Conservation (phyloP, 2,797 vertebrate species). For the Tinamus major region DNA sequence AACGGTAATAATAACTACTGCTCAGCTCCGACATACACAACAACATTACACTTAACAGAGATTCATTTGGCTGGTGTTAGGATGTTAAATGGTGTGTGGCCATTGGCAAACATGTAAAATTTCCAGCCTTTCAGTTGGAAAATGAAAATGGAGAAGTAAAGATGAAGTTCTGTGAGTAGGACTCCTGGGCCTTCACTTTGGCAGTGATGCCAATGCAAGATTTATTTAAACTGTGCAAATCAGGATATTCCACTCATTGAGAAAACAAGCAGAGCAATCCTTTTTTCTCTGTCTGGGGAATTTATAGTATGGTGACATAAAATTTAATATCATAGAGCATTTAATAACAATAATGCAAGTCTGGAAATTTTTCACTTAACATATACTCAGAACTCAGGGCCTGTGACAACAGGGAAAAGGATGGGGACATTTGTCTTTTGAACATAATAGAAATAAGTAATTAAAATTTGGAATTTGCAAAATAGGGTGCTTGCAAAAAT, state of each 20-base stretch:
- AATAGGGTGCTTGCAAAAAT: background rate
- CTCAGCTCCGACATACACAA: background rate
- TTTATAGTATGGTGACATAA: background rate
- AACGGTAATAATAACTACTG: conserved; percentile 17
- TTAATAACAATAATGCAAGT: background rate
- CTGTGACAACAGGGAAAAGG: background rate
- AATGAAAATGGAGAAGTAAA: conserved; percentile 21
- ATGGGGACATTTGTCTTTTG: background rate
- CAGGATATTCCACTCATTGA: background rate
- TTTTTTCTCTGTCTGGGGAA: background rate
- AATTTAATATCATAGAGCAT: background rate
- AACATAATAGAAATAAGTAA: background rate
- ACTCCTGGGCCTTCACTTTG: background rate
- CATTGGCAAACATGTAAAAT: conserved; percentile 45
- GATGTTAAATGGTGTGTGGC: background rate
- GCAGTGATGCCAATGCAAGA: background rate
- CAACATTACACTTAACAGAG: conserved; percentile 1
- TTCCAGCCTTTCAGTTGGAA: background rate
- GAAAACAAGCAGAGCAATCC: background rate
- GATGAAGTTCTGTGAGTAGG: background rate
- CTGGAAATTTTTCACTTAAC: background rate
- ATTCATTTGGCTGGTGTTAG: conserved; percentile 22
- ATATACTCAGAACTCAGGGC: background rate
- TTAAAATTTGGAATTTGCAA: background rate
- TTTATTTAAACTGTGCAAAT: conserved; percentile 7